Evolutionary conservation across 2,113 vertebrate species (phyloP), one percentile per base, ranked within the genome.

Genomic region (Forbesichthys papilliferus): DNA sequence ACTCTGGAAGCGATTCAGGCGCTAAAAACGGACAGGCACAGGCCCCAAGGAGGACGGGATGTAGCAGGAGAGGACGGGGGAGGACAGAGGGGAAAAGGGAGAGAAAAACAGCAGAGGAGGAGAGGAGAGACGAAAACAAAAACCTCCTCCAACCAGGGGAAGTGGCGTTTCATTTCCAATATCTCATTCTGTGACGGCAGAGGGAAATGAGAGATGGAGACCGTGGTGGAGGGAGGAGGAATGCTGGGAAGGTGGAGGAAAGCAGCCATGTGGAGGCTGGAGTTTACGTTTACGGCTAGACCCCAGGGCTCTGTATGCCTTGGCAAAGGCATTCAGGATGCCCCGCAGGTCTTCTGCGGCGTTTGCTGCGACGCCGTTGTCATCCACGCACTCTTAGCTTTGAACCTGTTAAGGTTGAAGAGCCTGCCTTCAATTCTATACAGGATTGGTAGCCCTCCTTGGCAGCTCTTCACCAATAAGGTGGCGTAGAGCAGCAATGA

Each of bases 181-280:
- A 65, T 51, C 68, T 42, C 51, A 65, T 51, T 67, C 12, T 58
- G 34, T 69, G 14, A 53, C 48, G 68, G 42, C 16, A 48, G 47
- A 52, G 58, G 58, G 36, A 8, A 42, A 58, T 70, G 57, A 61
- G 42, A 68, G 73, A 70, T 75, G 60, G 36, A 72, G 66, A 73
- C 16, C 67, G 72, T 67, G 13, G 68, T 48, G 54, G 46, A 52
- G 70, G 27, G 61, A 73, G 64, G 48, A 69, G 60, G 47, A 64
- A 59, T 52, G 57, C 54, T 70, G 67, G 69, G 63, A 64, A 75
- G 64, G 73, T 69, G 81, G 80, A 55, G 60, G 64, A 69, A 66
- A 64, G 78, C 68, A 42, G 47, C 66, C 65, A 73, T 62, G 75
- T 66, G 27, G 27, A 27, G 27, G 27, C 27, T 27, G 27, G 27